Percentiles rank a stretch among this genome's conserved stretches.
These are phyloP conservation scores for Mechanitis mazaeus DNA, from an alignment of 2,888 invertebrate genomes.

Conservation along the genomic window DNA sequence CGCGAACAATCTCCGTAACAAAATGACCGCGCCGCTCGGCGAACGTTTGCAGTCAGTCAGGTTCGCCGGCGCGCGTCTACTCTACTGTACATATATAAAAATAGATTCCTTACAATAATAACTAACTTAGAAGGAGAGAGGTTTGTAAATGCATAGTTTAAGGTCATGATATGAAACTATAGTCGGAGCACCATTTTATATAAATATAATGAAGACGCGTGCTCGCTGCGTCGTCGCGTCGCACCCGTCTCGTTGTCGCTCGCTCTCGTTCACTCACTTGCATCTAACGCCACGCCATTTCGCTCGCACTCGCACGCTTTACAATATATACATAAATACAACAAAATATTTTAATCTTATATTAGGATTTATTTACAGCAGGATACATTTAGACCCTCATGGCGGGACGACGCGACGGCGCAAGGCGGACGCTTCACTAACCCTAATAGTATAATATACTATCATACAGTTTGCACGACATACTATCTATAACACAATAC, in stretches of 20 bases:
- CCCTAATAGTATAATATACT: background rate
- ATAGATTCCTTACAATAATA: slow-evolving; percentile 58
- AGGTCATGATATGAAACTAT: slow-evolving; percentile 71
- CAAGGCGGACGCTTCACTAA: slow-evolving; percentile 7
- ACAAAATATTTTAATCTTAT: background rate
- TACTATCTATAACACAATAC: background rate
- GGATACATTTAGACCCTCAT: background rate
- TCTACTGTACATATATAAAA: slow-evolving; percentile 55
- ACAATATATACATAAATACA: slow-evolving; percentile 12
- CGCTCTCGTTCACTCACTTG: slow-evolving; percentile 11
- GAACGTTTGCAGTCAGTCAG: slow-evolving; percentile 24
- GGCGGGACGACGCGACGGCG: slow-evolving; percentile 9
- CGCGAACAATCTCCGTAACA: slow-evolving; percentile 28
- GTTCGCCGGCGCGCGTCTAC: slow-evolving; percentile 22
- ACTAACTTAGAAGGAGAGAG: slow-evolving; percentile 60
- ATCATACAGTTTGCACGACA: slow-evolving; percentile 9
- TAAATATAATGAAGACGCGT: slow-evolving; percentile 19
- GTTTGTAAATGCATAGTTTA: slow-evolving; percentile 65
- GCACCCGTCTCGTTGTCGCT: slow-evolving; percentile 13
- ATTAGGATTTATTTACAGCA: background rate
- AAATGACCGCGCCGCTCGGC: slow-evolving; percentile 20
- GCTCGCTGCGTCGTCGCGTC: slow-evolving; percentile 14
- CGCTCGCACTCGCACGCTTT: background rate
- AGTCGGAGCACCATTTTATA: slow-evolving; percentile 67
- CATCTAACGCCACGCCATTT: background rate